Evolutionary conservation across 2,888 invertebrate genomes (phyloP).

Genomic region (Leptothorax acervorum): DNA sequence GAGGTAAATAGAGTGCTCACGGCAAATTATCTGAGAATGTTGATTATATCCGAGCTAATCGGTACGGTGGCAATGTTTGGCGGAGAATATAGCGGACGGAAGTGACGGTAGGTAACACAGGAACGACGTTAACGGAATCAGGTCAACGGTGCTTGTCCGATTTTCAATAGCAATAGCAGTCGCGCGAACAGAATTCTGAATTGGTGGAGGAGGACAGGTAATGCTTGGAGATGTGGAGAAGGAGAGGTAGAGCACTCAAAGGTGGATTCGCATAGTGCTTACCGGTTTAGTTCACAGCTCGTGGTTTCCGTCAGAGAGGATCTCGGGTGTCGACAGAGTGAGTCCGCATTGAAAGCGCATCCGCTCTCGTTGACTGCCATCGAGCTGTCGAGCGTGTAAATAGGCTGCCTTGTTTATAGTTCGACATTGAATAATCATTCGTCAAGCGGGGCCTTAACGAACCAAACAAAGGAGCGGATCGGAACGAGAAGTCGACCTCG

Average conservation of each 20-base stretch:
- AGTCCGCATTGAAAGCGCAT: conserved; percentile 65
- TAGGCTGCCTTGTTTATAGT: conserved; percentile 66
- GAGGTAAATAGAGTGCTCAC: background rate
- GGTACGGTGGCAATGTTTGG: conserved; percentile 48
- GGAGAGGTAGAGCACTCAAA: conserved; percentile 28
- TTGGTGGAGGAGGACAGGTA: conserved; percentile 26
- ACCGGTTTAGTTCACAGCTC: conserved; percentile 63
- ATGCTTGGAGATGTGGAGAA: conserved; percentile 10
- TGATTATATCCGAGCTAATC: conserved; percentile 35
- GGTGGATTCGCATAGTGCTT: conserved; percentile 57
- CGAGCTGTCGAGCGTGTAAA: conserved; percentile 65
- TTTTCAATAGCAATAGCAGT: conserved; percentile 45
- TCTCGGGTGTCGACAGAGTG: conserved; percentile 46
- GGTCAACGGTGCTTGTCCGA: conserved; percentile 67
- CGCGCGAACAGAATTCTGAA: conserved; percentile 47
- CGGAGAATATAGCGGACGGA: conserved; percentile 56
- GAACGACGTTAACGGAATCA: conserved; percentile 60
- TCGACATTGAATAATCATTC: conserved; percentile 72
- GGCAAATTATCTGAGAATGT: conserved; percentile 12
- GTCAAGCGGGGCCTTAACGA: conserved; percentile 70
- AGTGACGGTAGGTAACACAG: conserved; percentile 57
- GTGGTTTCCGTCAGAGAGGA: conserved; percentile 59
- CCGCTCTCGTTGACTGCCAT: conserved; percentile 54
- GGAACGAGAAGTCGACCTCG: conserved; percentile 56
- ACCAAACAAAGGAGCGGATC: conserved; percentile 62